Base-by-base conservation (phyloP, 2,888 invertebrate species). In the Drosophila neonasuta region DNA sequence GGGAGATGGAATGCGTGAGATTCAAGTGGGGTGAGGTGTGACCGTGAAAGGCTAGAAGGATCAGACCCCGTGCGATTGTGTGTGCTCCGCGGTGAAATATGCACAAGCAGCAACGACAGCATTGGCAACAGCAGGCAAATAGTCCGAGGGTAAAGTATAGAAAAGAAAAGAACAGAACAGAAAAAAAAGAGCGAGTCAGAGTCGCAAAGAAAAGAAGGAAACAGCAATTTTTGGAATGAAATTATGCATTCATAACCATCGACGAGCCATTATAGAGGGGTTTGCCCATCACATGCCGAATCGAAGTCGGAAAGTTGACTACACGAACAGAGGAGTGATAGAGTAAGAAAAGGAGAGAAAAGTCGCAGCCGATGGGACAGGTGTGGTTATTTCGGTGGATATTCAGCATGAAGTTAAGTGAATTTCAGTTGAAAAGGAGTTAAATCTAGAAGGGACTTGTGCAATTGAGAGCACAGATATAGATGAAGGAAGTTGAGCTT, bases 231-330 rank as follows among this genome's bases (percentile, higher is more conserved):
- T 80, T 77, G 75, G 75, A 76, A 79, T 71, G 82, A 75, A 77
- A 80, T 87, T 85, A 85, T 82, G 82, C 79, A 86, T 84, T 86
- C 84, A 84, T 84, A 74, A 75, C 68, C 79, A 71, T 74, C 77
- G 75, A 75, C 55, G 65, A 74, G 67, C 60, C 73, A 69, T 77
- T 75, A 69, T 52, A 65, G 73, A 59, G 69, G 75, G 72, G 44
- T 68, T 13, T 13, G 55, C 54, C 46, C 60, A 24, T 45, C 20
- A 46, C 44, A 24, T 32, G 8, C 39, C 30, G 9, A 48, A 45
- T 20, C 29, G 46, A 70, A 61, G 48, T 48, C 42, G 50, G 39
- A 32, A 58, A 67, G 71, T 54, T 56, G 51, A 15, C 42, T 29
- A 11, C 24, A 11, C 24, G 3, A 36, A 5, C 36, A 36, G 36